Conservation (phyloP, 1,140 invertebrate species). For the Eumeta japonica region DNA sequence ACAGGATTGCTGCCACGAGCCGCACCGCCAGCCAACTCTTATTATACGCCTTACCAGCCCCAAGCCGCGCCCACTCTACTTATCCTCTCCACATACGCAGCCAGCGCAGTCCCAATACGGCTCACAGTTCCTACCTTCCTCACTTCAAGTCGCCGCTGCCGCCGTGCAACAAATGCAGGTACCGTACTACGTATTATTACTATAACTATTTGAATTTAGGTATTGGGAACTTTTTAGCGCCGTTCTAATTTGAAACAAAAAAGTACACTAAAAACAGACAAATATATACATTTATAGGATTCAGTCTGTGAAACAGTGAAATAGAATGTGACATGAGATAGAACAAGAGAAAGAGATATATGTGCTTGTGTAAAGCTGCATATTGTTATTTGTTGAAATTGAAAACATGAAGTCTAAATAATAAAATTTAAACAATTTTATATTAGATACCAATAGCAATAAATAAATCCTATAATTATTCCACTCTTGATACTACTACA, state of each 20-base stretch:
- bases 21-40: slow-evolving; percentile 39
- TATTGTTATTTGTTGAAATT: no score
- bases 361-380: no score
- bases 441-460: no score
- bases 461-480: no score
- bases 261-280: no score
- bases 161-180: slow-evolving; percentile 48
- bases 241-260: no score
- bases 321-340: no score
- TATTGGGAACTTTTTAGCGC: no score
- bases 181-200: not conserved
- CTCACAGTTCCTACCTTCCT: slow-evolving; percentile 43
- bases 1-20: slow-evolving; percentile 41
- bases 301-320: not conserved
- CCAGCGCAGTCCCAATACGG: slow-evolving; percentile 43
- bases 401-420: no score
- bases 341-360: no score
- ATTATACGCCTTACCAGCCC: slow-evolving; percentile 48
- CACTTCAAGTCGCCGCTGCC: slow-evolving; percentile 41
- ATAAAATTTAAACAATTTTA: no score
- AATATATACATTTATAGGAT: not conserved
- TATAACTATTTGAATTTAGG: not conserved
- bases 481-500: not conserved
- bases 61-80: slow-evolving; percentile 37
- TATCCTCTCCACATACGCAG: slow-evolving; percentile 47